A percentile compares a stretch with the other conserved stretches of the same genome.
These are phyloP conservation scores for Philereme transversata DNA, from an alignment of 2,888 invertebrate genomes.

Conservation along the genomic window DNA sequence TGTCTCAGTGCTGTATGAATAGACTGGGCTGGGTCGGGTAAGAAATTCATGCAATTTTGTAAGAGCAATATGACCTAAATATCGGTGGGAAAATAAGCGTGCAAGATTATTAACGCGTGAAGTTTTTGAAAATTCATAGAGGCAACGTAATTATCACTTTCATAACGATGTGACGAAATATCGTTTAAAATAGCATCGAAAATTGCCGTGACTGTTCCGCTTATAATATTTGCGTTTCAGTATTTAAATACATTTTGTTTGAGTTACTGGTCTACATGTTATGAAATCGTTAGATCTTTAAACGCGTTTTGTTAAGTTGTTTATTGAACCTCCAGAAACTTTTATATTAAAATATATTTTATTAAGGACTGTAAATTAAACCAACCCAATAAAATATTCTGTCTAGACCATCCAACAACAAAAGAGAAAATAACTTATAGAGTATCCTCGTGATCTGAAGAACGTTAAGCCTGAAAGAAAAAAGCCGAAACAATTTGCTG, in stretches of 20 bases:
- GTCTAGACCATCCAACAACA: constrained; percentile 66
- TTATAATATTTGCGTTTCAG: constrained; percentile 42
- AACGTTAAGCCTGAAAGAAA: constrained; percentile 67
- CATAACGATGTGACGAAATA: constrained; percentile 53
- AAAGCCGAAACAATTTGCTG: constrained; percentile 80
- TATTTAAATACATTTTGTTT: constrained; percentile 14
- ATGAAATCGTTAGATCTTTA: too few relatives aligned
- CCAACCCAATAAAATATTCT: constrained; percentile 49
- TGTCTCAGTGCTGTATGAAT: constrained; percentile 51
- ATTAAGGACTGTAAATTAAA: constrained; percentile 8
- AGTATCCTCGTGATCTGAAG: constrained; percentile 63
- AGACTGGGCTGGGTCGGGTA: constrained; percentile 22
- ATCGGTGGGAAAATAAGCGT: constrained; percentile 11
- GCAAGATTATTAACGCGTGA: constrained; percentile 8
- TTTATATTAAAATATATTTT: not conserved
- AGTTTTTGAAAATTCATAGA: constrained; percentile 1
- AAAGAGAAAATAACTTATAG: constrained; percentile 59
- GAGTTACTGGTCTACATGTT: too few relatives aligned
- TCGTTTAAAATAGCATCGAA: constrained; percentile 45
- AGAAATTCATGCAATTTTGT: constrained; percentile 9
- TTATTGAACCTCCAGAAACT: not conserved
- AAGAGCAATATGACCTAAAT: not conserved
- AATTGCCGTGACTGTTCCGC: constrained; percentile 64
- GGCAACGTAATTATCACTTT: constrained; percentile 38
- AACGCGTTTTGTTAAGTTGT: not conserved